phyloP scores from a whole-genome alignment of 2,888 invertebrate genomes.

The Synergus umbraculus region DNA sequence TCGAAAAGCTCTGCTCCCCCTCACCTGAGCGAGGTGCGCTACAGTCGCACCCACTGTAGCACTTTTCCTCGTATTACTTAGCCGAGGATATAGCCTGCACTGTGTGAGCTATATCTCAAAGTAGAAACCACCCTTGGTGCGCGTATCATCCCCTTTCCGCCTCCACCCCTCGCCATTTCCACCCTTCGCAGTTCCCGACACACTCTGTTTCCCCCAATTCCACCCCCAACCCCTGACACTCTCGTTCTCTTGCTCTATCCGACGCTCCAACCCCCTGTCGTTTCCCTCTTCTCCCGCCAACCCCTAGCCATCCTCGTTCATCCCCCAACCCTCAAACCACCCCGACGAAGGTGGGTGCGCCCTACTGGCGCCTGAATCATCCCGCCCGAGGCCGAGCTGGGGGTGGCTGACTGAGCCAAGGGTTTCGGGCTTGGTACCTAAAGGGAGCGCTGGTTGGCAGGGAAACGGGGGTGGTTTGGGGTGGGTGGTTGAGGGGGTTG shows the following conservation, averaged over 20 bases:
- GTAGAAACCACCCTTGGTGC: slow-evolving; percentile 74
- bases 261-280: slow-evolving; percentile 56
- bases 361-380: slow-evolving; percentile 78
- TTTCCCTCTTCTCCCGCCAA: slow-evolving; percentile 59
- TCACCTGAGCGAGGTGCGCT: slow-evolving; percentile 50
- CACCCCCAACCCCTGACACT: slow-evolving; percentile 57
- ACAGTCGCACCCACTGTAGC: slow-evolving; percentile 60
- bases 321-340: slow-evolving; percentile 50
- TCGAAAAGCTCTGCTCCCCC: slow-evolving; percentile 47
- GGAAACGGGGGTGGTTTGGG: slow-evolving; percentile 51
- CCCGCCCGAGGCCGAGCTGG: slow-evolving; percentile 73
- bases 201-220: slow-evolving; percentile 61
- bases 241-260: slow-evolving; percentile 54
- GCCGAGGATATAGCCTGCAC: slow-evolving; percentile 71
- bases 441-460: slow-evolving; percentile 50
- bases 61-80: slow-evolving; percentile 77
- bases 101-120: slow-evolving; percentile 72
- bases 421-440: slow-evolving; percentile 58
- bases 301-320: slow-evolving; percentile 48
- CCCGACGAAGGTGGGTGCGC: slow-evolving; percentile 76
- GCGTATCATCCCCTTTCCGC: slow-evolving; percentile 69
- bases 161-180: slow-evolving; percentile 56
- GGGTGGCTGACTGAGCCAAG: slow-evolving; percentile 53
- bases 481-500: slow-evolving; percentile 40
- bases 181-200: slow-evolving; percentile 67